Base-by-base conservation (phyloP, 2,888 invertebrate genomes). In the Orthonychiurus folsomi region DNA sequence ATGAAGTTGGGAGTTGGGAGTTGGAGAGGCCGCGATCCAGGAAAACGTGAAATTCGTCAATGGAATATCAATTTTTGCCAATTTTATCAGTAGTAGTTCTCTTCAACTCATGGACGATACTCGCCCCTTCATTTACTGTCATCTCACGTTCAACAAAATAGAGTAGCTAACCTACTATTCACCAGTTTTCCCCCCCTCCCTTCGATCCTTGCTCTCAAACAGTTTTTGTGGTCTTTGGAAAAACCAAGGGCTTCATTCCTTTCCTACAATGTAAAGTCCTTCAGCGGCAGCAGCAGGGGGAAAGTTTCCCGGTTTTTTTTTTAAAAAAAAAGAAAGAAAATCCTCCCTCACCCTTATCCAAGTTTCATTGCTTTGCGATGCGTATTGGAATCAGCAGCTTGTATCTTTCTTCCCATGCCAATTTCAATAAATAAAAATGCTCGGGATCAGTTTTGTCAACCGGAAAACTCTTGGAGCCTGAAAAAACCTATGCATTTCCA, bases 31-130 rank as follows among this genome's bases (percentile, higher is more conserved):
- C n/a, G n/a, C 37, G 37, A 5, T 52, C 21, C 20, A 67, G 66
- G 69, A 71, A 71, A 69, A 71, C 67, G 68, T 66, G 67, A 68
- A 69, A 68, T 68, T 63, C 69, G 71, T 71, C 71, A 69, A 71
- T 71, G 66, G 71, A 71, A 71, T 71, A 71, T 71, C 71, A 71
- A 71, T 71, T 71, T 71, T 69, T 68, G 52, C 9, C 69, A 69
- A 69, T 69, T 71, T 71, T 67, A 66, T 62, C 63, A 63, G 60
- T 65, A 52, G 27, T 56, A 5, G 5, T 48, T 62, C 56, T 62
- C 50, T 62, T 56, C 57, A 62, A 50, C 50, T 57, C 28, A 56
- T 26, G 9, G 37, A 37, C 37, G 37, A 37, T 9, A 37, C 37
- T 37, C 37, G 15, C 37, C 5, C 37, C 37, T 15, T 37, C 37